Evolutionary conservation across 2,888 invertebrate genomes (phyloP).

Genomic region (Eulithis testata): DNA sequence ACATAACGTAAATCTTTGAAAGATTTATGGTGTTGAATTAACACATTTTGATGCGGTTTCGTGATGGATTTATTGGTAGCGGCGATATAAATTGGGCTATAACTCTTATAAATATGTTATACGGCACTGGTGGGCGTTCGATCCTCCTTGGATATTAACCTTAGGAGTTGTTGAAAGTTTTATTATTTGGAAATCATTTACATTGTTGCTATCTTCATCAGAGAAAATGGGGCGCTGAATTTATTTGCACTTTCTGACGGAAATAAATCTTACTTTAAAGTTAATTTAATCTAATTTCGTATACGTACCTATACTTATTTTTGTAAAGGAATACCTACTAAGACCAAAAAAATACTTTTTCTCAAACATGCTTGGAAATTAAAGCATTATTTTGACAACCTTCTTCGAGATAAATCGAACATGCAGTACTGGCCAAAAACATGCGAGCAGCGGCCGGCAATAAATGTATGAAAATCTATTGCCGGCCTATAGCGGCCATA

Average conservation of each 20-base stretch:
- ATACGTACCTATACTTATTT: neutral
- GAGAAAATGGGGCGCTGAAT: slow-evolving; percentile 21
- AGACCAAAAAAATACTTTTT: too few species aligned
- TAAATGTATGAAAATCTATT: too few species aligned
- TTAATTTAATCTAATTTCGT: neutral
- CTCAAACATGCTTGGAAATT: too few species aligned
- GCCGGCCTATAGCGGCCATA: too few species aligned
- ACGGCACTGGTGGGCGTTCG: slow-evolving; percentile 65
- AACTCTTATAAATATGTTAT: slow-evolving; percentile 54
- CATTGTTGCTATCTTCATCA: slow-evolving; percentile 30
- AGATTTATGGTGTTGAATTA: slow-evolving; percentile 76
- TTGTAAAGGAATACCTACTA: too few species aligned
- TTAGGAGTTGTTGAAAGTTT: slow-evolving; percentile 51
- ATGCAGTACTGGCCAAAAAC: too few species aligned
- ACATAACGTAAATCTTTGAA: slow-evolving; percentile 71
- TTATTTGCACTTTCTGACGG: slow-evolving; percentile 2
- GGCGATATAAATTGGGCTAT: slow-evolving; percentile 67
- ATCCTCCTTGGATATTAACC: slow-evolving; percentile 29
- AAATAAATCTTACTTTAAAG: too few species aligned
- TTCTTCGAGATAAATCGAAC: too few species aligned
- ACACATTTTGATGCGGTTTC: slow-evolving; percentile 67
- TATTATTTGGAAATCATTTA: slow-evolving; percentile 39
- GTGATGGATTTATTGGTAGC: slow-evolving; percentile 78
- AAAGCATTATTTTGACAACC: too few species aligned
- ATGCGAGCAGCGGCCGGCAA: too few species aligned